Evolutionary conservation across 2,797 vertebrate species (phyloP).

Genomic region (Dipus sagitta): DNA sequence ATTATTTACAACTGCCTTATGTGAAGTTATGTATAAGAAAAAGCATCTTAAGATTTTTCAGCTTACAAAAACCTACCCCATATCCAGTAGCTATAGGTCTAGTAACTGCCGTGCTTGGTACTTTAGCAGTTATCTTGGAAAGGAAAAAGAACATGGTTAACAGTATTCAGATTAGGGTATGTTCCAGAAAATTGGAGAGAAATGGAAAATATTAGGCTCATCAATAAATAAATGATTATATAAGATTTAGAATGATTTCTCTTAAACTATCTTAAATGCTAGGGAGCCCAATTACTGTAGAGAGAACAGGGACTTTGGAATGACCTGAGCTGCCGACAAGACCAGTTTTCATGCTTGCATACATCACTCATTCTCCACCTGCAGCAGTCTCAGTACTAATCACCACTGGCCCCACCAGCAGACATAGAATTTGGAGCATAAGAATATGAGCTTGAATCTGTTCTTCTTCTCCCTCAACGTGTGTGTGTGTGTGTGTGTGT

Average conservation of each 20-base stretch:
- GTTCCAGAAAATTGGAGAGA: conserved; percentile 56
- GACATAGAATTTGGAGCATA: not conserved
- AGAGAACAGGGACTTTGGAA: not conserved
- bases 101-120: conserved; percentile 92
- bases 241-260: conserved; percentile 50
- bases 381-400: not conserved
- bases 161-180: conserved; percentile 68
- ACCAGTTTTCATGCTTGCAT: not conserved
- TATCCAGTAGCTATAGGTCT: conserved; percentile 93
- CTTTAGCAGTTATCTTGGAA: conserved; percentile 94
- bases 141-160: conserved; percentile 71
- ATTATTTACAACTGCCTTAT: conserved; percentile 42
- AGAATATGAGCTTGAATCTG: not conserved
- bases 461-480: not conserved
- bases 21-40: conserved; percentile 56
- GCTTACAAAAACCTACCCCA: conserved; percentile 90
- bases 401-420: not conserved
- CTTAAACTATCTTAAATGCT: conserved; percentile 57
- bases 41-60: conserved; percentile 74
- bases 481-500: conserved; percentile 6
- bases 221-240: not conserved
- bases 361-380: not conserved
- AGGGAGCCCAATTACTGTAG: conserved; percentile 41
- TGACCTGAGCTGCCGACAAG: not conserved
- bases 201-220: conserved; percentile 51